Evolutionary conservation across 2,113 vertebrate species (phyloP).

Genomic region (Centropus bengalensis): DNA sequence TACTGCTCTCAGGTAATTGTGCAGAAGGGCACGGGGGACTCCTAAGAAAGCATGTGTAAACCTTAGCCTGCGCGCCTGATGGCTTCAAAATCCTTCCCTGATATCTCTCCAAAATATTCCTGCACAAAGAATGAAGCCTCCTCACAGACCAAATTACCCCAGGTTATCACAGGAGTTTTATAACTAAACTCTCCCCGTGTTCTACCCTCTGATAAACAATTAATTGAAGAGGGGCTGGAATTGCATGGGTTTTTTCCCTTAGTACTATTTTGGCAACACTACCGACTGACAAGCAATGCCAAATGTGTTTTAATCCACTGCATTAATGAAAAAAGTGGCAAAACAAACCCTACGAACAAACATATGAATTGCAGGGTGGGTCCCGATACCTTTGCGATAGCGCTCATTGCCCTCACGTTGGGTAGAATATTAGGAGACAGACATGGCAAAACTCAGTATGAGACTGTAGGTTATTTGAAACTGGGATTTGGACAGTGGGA

Average conservation of each 20-base stretch:
- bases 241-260: neutral
- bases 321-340: neutral
- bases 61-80: neutral
- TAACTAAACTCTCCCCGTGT: neutral
- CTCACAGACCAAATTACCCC: neutral
- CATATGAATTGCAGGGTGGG: accelerated
- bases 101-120: neutral
- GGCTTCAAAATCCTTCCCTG: neutral
- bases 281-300: neutral
- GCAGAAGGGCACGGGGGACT: neutral
- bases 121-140: neutral
- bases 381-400: accelerated
- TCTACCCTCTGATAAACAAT: neutral
- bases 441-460: no score
- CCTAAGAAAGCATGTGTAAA: neutral
- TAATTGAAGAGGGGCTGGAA: neutral
- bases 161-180: neutral
- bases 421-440: neutral
- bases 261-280: neutral
- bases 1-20: neutral
- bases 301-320: neutral
- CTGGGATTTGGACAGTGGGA: neutral
- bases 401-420: neutral
- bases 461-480: neutral
- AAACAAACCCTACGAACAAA: neutral